phyloP scores from a whole-genome alignment of 2,888 invertebrate genomes.

The Drosophila demipolita region DNA sequence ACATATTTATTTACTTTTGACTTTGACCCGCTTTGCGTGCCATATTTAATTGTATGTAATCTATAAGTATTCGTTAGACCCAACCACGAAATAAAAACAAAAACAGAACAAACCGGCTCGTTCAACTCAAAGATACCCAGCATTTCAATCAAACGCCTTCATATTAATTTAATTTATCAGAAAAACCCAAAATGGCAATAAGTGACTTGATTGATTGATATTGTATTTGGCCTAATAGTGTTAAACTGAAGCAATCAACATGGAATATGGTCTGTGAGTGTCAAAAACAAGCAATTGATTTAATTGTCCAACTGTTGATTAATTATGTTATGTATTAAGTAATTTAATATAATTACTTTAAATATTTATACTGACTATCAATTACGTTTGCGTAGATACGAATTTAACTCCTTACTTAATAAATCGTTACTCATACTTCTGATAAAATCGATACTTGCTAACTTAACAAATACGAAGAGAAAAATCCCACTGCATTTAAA shows the following conservation, averaged over 20 bases:
- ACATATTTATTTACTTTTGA: conserved; percentile 52
- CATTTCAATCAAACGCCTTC: neutral
- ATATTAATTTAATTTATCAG: neutral
- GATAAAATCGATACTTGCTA: neutral
- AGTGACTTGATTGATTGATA: neutral
- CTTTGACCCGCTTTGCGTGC: conserved; percentile 73
- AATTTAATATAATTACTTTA: conserved; percentile 11
- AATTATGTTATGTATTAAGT: conserved; percentile 8
- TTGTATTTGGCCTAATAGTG: neutral
- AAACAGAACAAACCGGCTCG: neutral
- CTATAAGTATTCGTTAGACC: conserved; percentile 44
- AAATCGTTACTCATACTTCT: neutral
- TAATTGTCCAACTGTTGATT: conserved; percentile 16
- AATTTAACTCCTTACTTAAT: neutral
- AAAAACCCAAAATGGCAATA: neutral
- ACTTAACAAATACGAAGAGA: neutral
- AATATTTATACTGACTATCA: neutral
- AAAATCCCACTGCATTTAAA: conserved; percentile 13
- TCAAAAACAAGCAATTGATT: conserved; percentile 8
- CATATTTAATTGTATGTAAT: conserved; percentile 53
- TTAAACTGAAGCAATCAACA: neutral
- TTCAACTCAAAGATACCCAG: conserved; percentile 1
- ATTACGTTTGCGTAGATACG: neutral
- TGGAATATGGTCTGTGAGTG: conserved; percentile 1
- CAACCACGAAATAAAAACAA: neutral